Evolutionary conservation across 1,140 invertebrate genomes (phyloP).

Genomic region (Brachionus rotundiformis): DNA sequence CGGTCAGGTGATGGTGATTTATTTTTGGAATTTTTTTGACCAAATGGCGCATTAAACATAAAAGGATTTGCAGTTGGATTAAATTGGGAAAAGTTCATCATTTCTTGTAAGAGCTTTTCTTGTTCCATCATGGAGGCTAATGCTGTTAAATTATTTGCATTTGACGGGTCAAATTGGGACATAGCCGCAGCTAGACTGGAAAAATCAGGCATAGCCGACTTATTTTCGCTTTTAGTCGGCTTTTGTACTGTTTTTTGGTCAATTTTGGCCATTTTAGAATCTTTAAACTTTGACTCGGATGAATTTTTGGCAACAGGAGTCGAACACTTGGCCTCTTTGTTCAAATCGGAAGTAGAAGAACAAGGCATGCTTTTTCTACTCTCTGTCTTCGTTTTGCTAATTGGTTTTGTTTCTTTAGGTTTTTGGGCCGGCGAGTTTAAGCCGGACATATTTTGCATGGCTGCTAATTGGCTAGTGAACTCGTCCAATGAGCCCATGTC

Average conservation of each 20-base stretch:
- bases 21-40: conserved; percentile 17
- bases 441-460: conserved; percentile 13
- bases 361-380: conserved; percentile 4
- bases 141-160: conserved; percentile 8
- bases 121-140: conserved; percentile 40
- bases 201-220: background rate
- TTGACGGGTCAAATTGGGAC: conserved; percentile 44
- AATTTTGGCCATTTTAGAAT: background rate
- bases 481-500: conserved; percentile 31
- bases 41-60: background rate
- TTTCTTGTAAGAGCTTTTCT: conserved; percentile 48
- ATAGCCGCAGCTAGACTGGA: background rate
- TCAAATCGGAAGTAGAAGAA: background rate
- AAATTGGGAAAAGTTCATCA: conserved; percentile 47
- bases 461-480: conserved; percentile 1
- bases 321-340: background rate
- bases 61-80: conserved; percentile 11
- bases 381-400: background rate
- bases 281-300: background rate
- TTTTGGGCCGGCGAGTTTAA: background rate
- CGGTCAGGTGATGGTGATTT: conserved; percentile 46
- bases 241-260: background rate
- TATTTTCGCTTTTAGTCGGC: background rate
- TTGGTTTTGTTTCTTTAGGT: background rate
- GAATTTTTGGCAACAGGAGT: background rate